These are phyloP conservation scores for Pholis gunnellus DNA, from an alignment of 2,113 vertebrate species.

Conservation along the genomic window DNA sequence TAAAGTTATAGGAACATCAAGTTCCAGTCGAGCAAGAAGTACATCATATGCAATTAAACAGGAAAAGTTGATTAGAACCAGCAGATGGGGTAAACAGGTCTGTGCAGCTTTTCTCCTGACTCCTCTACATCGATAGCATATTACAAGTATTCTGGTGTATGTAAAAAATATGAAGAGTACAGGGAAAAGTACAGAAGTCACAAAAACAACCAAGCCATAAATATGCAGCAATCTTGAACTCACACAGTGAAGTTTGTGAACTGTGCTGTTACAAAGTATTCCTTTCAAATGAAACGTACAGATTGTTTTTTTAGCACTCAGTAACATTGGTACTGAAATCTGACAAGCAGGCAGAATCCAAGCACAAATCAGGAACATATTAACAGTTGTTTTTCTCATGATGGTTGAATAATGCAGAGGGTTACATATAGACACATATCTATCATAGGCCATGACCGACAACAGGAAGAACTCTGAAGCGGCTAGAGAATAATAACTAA, in stretches of 20 bases:
- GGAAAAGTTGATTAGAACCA: constrained; percentile 22
- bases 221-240: neutral
- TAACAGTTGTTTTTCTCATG: neutral
- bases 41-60: constrained; percentile 27
- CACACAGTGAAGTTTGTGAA: neutral
- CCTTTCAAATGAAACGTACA: neutral
- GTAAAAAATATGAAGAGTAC: constrained; percentile 3
- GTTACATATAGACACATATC: constrained; percentile 50
- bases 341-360: constrained; percentile 43
- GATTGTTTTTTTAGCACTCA: neutral
- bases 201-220: neutral
- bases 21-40: neutral
- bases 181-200: neutral
- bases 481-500: neutral
- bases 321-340: rapidly evolving
- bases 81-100: constrained; percentile 48
- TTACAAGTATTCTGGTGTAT: constrained; percentile 27
- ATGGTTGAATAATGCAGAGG: constrained; percentile 35
- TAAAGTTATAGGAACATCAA: constrained; percentile 13
- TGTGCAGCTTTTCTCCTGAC: constrained; percentile 45
- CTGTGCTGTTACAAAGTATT: constrained; percentile 28
- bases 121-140: neutral
- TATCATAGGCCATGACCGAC: constrained; percentile 34
- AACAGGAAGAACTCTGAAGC: constrained; percentile 3
- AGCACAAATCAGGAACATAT: constrained; percentile 5